These are phyloP conservation scores for Micropterix aruncella DNA, from an alignment of 2,888 invertebrate species.

Conservation along the genomic window DNA sequence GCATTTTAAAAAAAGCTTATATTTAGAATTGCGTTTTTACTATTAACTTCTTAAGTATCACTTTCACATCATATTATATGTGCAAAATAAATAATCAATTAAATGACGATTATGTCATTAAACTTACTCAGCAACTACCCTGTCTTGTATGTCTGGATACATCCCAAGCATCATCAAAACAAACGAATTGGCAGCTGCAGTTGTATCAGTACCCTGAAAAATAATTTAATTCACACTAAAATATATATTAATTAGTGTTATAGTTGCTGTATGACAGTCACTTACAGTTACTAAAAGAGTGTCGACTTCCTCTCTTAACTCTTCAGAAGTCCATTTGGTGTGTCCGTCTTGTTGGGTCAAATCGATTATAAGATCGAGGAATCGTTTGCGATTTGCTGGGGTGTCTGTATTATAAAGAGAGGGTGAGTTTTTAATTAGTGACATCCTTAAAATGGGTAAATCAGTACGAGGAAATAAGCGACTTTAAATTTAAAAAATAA, in stretches of 20 bases:
- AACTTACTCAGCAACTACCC: slow-evolving; percentile 30
- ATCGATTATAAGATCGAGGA: slow-evolving; percentile 9
- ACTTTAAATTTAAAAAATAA: too few species aligned
- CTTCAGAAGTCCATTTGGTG: slow-evolving; percentile 6
- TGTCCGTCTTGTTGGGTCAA: slow-evolving; percentile 5
- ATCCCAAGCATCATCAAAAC: slow-evolving; percentile 28
- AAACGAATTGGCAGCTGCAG: slow-evolving; percentile 29
- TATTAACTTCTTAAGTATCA: too few species aligned
- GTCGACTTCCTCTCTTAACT: slow-evolving; percentile 8
- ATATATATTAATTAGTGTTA: slow-evolving; percentile 4
- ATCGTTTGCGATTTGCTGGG: slow-evolving; percentile 4
- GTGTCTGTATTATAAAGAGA: background rate
- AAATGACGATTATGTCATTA: too few species aligned
- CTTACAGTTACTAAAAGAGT: slow-evolving; percentile 9
- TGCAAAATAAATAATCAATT: too few species aligned
- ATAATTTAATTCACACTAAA: background rate
- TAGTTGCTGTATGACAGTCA: too few species aligned
- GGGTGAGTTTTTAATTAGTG: too few species aligned
- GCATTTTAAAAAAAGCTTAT: background rate
- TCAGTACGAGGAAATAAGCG: too few species aligned
- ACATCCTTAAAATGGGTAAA: too few species aligned
- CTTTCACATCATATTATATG: too few species aligned
- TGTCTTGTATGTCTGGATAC: slow-evolving; percentile 34
- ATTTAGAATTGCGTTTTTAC: too few species aligned
- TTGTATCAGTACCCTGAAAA: slow-evolving; percentile 33